A percentile compares a stretch with the other conserved stretches of the same genome.
Evolutionary conservation across 2,797 vertebrate species (phyloP).

Genomic region (Lepidocolaptes lacrymiger): DNA sequence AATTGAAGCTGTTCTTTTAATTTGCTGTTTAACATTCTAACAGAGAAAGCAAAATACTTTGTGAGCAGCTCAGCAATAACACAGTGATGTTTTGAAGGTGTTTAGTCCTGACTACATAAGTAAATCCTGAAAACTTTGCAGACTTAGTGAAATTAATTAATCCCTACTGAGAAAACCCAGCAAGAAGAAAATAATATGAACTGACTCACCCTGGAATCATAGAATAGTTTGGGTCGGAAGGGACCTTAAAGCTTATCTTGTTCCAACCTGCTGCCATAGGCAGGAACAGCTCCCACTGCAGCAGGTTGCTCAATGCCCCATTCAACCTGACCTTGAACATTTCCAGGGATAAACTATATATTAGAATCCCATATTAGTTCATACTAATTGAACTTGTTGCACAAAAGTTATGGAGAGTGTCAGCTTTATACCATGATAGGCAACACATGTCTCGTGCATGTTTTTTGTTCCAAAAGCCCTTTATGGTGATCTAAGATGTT

Average conservation of each 20-base stretch:
- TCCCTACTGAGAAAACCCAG: not conserved
- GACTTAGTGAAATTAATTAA: not conserved
- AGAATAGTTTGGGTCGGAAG: not conserved
- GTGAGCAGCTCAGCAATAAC: not conserved
- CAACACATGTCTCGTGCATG: not conserved
- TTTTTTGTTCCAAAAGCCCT: conserved; percentile 8
- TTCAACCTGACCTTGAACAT: not conserved
- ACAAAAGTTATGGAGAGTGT: not conserved
- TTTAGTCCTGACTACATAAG: not conserved
- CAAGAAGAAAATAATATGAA: not conserved
- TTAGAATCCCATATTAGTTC: not conserved
- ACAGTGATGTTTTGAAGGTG: not conserved
- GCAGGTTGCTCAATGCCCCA: not conserved
- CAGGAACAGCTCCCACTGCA: not conserved
- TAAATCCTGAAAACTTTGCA: not conserved
- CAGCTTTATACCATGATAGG: not conserved
- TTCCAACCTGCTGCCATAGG: not conserved
- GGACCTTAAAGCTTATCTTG: not conserved
- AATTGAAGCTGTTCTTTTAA: not conserved
- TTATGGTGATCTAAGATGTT: not conserved
- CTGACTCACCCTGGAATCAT: not conserved
- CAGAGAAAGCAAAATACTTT: not conserved
- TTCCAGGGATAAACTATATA: not conserved
- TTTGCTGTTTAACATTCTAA: not conserved
- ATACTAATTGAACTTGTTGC: not conserved